Conservation (phyloP, 2,888 invertebrate species). For the Ecdyonurus torrentis region DNA sequence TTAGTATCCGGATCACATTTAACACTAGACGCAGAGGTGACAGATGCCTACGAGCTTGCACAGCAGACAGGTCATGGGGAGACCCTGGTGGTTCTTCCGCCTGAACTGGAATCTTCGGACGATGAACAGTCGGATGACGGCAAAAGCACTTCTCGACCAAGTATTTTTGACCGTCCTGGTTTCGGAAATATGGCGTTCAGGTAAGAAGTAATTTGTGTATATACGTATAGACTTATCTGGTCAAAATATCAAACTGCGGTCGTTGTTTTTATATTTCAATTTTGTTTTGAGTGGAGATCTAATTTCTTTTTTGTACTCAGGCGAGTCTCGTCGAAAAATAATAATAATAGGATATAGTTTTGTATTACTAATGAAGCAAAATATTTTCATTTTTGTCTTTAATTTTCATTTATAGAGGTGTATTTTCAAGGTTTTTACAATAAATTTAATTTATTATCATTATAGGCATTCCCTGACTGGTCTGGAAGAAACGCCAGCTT, state of each 20-base stretch:
- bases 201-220: neutral
- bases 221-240: neutral
- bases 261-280: too few relatives aligned
- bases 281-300: too few relatives aligned
- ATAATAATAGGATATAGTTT: too few relatives aligned
- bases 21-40: neutral
- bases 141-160: neutral
- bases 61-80: neutral
- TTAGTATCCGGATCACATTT: neutral
- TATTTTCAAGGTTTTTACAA: too few relatives aligned
- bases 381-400: too few relatives aligned
- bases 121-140: neutral
- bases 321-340: too few relatives aligned
- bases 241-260: too few relatives aligned
- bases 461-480: neutral
- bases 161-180: conserved; percentile 7
- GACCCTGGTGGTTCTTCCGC: neutral
- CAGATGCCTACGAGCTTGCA: neutral
- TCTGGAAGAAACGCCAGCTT: neutral
- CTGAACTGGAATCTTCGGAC: neutral
- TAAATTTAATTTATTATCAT: neutral
- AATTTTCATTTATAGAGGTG: too few relatives aligned
- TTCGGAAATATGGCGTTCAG: conserved; percentile 8
- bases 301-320: too few relatives aligned
- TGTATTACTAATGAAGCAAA: too few relatives aligned